A percentile compares a stretch with the other conserved stretches of the same genome.
These are phyloP conservation scores for Phalera bucephala DNA, from an alignment of 2,888 invertebrate species.

Conservation along the genomic window DNA sequence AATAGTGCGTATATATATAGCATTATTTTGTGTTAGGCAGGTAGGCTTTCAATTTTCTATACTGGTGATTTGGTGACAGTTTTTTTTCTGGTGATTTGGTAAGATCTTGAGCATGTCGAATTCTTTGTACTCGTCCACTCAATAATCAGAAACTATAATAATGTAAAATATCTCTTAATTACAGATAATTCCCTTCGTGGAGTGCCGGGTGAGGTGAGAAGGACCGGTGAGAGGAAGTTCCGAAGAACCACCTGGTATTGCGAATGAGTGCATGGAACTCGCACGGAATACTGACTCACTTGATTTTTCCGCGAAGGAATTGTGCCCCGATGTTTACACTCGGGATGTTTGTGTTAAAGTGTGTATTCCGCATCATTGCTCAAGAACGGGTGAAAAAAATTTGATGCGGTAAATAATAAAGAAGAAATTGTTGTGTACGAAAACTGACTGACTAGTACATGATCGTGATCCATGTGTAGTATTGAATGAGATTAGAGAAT, in stretches of 20 bases:
- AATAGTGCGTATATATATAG: too few relatives aligned
- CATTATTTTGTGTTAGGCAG: too few relatives aligned
- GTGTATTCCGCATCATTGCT: not conserved
- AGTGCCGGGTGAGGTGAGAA: constrained; percentile 74
- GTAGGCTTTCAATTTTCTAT: too few relatives aligned
- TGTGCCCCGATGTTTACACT: constrained; percentile 1
- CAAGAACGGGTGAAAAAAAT: constrained; percentile 9
- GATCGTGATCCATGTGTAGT: not conserved
- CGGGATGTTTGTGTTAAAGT: not conserved
- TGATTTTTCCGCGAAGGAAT: constrained; percentile 14
- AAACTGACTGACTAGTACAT: not conserved
- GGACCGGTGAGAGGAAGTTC: constrained; percentile 59
- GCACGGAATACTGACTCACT: constrained; percentile 14
- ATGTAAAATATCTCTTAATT: constrained; percentile 38
- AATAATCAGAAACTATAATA: not conserved
- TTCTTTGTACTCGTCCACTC: not conserved
- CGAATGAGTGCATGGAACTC: constrained; percentile 50
- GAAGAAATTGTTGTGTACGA: constrained; percentile 1
- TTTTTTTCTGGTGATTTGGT: constrained; percentile 3
- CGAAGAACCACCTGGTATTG: constrained; percentile 79
- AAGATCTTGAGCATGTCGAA: not conserved
- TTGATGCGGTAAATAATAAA: constrained; percentile 24
- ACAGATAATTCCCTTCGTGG: constrained; percentile 78
- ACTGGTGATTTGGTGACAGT: not conserved
- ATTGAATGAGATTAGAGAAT: not conserved